Conservation (phyloP, 2,797 vertebrate genomes). For the Psittacula echo region DNA sequence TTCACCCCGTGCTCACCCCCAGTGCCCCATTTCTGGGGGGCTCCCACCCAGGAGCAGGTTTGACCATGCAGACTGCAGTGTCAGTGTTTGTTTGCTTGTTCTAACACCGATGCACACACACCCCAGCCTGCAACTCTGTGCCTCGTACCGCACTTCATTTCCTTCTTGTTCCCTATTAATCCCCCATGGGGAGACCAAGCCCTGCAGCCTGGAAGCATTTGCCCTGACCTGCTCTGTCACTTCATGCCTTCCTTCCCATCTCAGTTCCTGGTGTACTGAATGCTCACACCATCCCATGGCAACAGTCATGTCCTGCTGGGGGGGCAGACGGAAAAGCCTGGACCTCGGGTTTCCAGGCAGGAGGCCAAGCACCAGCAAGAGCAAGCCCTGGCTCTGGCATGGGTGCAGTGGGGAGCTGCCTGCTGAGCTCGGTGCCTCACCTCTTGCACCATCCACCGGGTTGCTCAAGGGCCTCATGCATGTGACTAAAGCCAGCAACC, state of each 20-base stretch:
- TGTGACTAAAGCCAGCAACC: not conserved
- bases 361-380: not conserved
- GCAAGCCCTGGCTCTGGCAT: not conserved
- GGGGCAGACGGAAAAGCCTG: not conserved
- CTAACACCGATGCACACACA: rapidly evolving
- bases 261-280: rapidly evolving
- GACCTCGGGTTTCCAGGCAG: not conserved
- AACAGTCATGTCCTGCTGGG: not conserved
- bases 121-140: rapidly evolving
- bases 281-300: rapidly evolving
- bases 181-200: not conserved
- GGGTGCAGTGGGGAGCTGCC: rapidly evolving
- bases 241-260: not conserved
- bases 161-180: not conserved
- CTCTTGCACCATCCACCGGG: not conserved
- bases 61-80: rapidly evolving
- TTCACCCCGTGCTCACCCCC: not conserved
- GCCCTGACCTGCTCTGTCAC: not conserved
- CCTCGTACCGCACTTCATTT: not conserved
- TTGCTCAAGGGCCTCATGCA: not conserved
- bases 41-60: not conserved
- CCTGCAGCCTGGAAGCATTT: not conserved
- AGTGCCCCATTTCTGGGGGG: not conserved
- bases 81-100: not conserved
- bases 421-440: not conserved